Percentiles rank a stretch among this genome's conserved stretches.
These are phyloP conservation scores for Deroplatys truncata DNA, from an alignment of 2,888 invertebrate species.

Conservation along the genomic window DNA sequence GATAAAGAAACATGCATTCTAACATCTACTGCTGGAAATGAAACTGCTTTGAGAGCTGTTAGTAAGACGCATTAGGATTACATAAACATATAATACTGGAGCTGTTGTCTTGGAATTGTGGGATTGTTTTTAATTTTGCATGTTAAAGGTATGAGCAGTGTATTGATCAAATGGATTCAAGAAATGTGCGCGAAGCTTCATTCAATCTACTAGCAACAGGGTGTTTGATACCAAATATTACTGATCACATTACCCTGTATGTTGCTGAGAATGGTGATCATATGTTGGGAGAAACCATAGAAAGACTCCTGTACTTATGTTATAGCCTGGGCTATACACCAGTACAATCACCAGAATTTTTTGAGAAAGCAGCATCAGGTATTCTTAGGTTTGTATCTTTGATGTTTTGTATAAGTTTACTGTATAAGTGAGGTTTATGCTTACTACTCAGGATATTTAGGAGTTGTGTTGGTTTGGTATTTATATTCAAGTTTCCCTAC, in stretches of 20 bases:
- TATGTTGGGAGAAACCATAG: slow-evolving; percentile 50
- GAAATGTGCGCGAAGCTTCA: slow-evolving; percentile 46
- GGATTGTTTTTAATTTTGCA: neutral
- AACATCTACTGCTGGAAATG: too few species aligned
- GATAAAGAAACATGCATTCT: too few species aligned
- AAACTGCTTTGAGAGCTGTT: too few species aligned
- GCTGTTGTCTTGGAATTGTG: too few species aligned
- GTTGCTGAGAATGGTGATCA: slow-evolving; percentile 44
- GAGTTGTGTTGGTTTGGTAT: too few species aligned
- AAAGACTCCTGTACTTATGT: slow-evolving; percentile 48
- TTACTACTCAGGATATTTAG: too few species aligned
- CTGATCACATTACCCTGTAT: slow-evolving; percentile 42
- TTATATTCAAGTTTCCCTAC: too few species aligned
- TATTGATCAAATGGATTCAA: slow-evolving; percentile 44
- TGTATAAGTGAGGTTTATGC: too few species aligned
- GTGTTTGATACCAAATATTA: slow-evolving; percentile 35
- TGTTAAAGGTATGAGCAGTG: slow-evolving; percentile 31
- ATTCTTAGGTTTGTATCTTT: slow-evolving; percentile 45
- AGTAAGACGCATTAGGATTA: too few species aligned
- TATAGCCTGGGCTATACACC: slow-evolving; percentile 52
- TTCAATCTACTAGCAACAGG: slow-evolving; percentile 44
- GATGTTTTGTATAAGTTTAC: too few species aligned
- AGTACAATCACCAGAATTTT: slow-evolving; percentile 40
- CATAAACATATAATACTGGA: too few species aligned
- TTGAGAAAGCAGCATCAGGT: slow-evolving; percentile 43